phyloP scores from a whole-genome alignment of 2,888 invertebrate species.

The Hirudinaria manillensis region DNA sequence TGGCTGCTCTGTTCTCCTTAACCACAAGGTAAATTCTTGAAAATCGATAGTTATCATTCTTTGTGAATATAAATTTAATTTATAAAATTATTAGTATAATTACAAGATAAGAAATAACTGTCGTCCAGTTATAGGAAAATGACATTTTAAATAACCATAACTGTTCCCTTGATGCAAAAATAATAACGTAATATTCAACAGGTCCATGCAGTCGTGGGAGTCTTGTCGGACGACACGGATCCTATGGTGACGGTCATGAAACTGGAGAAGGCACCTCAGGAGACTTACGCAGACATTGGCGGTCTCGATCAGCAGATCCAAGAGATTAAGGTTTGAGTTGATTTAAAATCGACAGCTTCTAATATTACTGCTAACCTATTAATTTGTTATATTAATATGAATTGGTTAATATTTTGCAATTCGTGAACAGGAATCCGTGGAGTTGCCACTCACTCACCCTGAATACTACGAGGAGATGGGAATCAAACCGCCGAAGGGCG shows the following conservation, averaged over 20 bases:
- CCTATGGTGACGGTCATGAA: slow-evolving; percentile 99
- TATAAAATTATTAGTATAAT: no score
- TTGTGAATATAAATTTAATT: not conserved
- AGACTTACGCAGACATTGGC: slow-evolving; percentile 97
- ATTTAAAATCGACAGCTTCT: no score
- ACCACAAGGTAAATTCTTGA: slow-evolving; percentile 73
- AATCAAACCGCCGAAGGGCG: slow-evolving; percentile 97
- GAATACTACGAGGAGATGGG: slow-evolving; percentile 99
- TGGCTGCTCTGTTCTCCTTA: slow-evolving; percentile 92
- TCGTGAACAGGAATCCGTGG: slow-evolving; percentile 76
- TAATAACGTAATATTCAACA: slow-evolving; percentile 43
- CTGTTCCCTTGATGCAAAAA: no score
- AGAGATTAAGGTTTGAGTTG: slow-evolving; percentile 68
- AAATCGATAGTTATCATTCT: no score
- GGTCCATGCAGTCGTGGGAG: slow-evolving; percentile 98
- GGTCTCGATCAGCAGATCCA: slow-evolving; percentile 95
- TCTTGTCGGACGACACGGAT: slow-evolving; percentile 96
- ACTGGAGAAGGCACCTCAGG: slow-evolving; percentile 96
- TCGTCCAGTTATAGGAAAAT: no score
- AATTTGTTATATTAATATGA: not conserved
- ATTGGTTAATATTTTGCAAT: no score
- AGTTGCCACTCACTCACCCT: slow-evolving; percentile 94
- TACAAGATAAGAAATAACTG: no score
- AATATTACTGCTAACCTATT: not conserved
- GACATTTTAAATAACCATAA: no score